These are phyloP conservation scores for Enteromius fasciolatus DNA, from an alignment of 2,797 vertebrate genomes.

Conservation along the genomic window DNA sequence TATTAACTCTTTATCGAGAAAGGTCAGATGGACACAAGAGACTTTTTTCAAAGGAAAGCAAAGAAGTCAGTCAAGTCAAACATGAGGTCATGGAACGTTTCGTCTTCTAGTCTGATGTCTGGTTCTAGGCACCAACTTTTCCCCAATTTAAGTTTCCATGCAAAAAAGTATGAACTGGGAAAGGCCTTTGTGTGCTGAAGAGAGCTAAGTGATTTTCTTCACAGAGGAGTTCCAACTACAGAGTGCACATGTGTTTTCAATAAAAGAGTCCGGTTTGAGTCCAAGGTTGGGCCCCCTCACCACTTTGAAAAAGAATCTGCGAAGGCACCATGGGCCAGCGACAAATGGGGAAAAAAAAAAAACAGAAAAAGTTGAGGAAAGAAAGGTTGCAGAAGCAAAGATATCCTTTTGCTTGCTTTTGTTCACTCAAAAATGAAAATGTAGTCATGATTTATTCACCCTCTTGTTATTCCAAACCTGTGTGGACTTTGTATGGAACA, in stretches of 20 bases:
- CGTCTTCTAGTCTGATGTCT: constrained; percentile 55
- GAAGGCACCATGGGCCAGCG: constrained; percentile 57
- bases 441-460: not conserved
- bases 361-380: constrained; percentile 31
- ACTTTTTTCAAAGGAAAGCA: constrained; percentile 49
- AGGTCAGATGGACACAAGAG: constrained; percentile 50
- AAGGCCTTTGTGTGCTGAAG: constrained; percentile 60
- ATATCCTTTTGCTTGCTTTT: constrained; percentile 33
- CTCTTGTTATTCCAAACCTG: not conserved
- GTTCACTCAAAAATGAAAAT: not conserved
- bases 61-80: constrained; percentile 50
- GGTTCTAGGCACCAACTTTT: constrained; percentile 55
- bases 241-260: constrained; percentile 64
- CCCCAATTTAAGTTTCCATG: constrained; percentile 62
- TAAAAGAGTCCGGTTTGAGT: constrained; percentile 52
- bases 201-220: constrained; percentile 61
- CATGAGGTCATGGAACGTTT: constrained; percentile 62
- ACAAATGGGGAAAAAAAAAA: constrained; percentile 40
- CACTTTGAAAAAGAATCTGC: constrained; percentile 57
- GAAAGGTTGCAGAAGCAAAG: constrained; percentile 47
- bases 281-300: constrained; percentile 59
- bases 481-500: not conserved
- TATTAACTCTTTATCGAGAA: constrained; percentile 52
- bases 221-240: constrained; percentile 62
- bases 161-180: constrained; percentile 63